Percentiles rank a stretch among this genome's conserved stretches.
phyloP scores from a whole-genome alignment of 2,888 invertebrate genomes.

The Phalera bucephala region DNA sequence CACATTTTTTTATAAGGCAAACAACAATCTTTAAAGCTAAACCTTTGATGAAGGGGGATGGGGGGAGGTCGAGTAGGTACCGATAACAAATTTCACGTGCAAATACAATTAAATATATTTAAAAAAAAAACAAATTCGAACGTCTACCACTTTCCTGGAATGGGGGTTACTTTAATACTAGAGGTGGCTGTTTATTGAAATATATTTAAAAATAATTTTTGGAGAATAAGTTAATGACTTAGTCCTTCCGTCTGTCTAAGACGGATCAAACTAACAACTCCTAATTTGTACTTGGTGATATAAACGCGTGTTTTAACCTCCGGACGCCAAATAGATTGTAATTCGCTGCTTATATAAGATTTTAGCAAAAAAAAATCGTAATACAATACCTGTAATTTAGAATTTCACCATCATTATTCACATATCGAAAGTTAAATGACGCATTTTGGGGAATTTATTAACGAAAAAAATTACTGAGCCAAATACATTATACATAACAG shows the following conservation, averaged over 20 bases:
- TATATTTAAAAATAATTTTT: slow-evolving; percentile 29
- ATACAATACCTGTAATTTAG: slow-evolving; percentile 39
- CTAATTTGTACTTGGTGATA: slow-evolving; percentile 76
- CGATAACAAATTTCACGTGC: slow-evolving; percentile 55
- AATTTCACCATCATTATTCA: slow-evolving; percentile 56
- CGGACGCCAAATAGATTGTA: slow-evolving; percentile 65
- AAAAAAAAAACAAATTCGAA: slow-evolving; percentile 29
- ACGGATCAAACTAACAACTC: slow-evolving; percentile 54
- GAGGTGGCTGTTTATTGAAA: slow-evolving; percentile 39
- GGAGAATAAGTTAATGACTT: slow-evolving; percentile 53
- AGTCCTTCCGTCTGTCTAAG: slow-evolving; percentile 42
- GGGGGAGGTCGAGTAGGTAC: slow-evolving; percentile 51
- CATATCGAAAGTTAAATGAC: slow-evolving; percentile 51
- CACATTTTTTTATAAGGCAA: slow-evolving; percentile 82
- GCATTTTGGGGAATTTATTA: slow-evolving; percentile 36
- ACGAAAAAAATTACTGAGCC: slow-evolving; percentile 47
- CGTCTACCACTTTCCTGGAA: slow-evolving; percentile 49
- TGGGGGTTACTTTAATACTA: slow-evolving; percentile 59
- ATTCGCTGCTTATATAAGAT: slow-evolving; percentile 52
- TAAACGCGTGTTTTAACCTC: slow-evolving; percentile 58
- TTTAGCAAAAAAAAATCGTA: slow-evolving; percentile 26
- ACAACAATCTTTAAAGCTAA: slow-evolving; percentile 83
- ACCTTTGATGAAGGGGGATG: slow-evolving; percentile 65
- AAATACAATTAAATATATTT: slow-evolving; percentile 21
- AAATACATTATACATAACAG: no score